A percentile compares a stretch with the other conserved stretches of the same genome.
phyloP scores from a whole-genome alignment of 1,140 invertebrate species.

The Tribolium castaneum region DNA sequence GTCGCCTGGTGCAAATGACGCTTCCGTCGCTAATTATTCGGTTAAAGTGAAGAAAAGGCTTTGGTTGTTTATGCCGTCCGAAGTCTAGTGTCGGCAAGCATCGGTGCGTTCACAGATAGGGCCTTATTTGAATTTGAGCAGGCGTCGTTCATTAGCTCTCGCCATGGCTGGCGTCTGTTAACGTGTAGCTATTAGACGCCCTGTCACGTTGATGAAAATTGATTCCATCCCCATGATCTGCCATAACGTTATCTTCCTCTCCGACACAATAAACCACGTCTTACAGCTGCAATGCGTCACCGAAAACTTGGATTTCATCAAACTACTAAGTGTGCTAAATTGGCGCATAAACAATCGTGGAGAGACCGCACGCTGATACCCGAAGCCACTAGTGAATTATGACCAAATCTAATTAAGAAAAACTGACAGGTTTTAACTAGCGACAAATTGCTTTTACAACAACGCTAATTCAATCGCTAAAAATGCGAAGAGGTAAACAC shows the following conservation, averaged over 20 bases:
- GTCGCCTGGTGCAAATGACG: background rate
- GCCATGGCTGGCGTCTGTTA: conserved; percentile 51
- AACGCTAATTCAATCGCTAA: background rate
- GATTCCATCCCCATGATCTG: conserved; percentile 53
- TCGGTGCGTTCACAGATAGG: conserved; percentile 49
- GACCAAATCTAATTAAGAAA: background rate
- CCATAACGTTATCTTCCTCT: conserved; percentile 52
- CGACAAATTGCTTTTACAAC: background rate
- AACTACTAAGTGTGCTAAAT: conserved; percentile 36
- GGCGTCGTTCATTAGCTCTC: conserved; percentile 50
- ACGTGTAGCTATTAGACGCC: conserved; percentile 54
- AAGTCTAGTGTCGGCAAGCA: conserved; percentile 49
- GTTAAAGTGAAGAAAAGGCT: background rate
- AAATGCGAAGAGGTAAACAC: too few species aligned
- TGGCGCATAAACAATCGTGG: conserved; percentile 31
- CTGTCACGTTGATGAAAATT: conserved; percentile 56
- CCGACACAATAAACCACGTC: conserved; percentile 38
- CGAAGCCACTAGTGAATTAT: background rate
- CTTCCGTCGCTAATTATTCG: background rate
- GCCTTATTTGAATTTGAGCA: conserved; percentile 50
- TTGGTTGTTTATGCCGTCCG: conserved; percentile 42
- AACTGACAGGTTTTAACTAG: background rate
- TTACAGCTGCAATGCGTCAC: conserved; percentile 48
- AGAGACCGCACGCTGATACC: background rate
- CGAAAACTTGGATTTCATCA: conserved; percentile 37